Evolutionary conservation across 2,113 vertebrate genomes (phyloP), one percentile per base, ranked within the genome.

Genomic region (Aptenodytes patagonicus): DNA sequence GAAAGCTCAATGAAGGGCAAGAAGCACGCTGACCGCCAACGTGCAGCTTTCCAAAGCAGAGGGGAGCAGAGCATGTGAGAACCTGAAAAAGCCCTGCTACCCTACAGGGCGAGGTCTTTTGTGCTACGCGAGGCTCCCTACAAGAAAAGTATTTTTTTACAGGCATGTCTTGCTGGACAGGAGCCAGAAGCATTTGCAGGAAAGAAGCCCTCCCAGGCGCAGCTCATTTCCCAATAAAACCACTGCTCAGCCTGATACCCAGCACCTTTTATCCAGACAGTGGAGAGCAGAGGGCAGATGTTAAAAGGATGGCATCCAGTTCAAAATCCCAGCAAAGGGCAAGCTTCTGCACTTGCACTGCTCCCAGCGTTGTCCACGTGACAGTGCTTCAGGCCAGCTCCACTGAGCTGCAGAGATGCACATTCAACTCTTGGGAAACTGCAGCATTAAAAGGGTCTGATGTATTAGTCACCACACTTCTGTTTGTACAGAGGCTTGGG

Each of bases 1-100:
- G 12, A 88, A 89, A 84, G 47, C 32, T 57, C 44, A 34, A 11
- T 1, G 4, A 91, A 79, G 1, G 12, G 52, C 44, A 81, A 14
- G 21, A 47, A 92, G 38, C 62, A 85, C 0, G 0, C 10, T 78
- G 81, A 87, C 47, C 0, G 0, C 36, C 68, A 70, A 7, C 0
- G 0, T 25, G 26, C 44, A 58, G 22, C 21, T 78, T 60, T 72
- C 25, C 8, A 2, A 88, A 72, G 6, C 24, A 64, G 51, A 83
- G 44, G 17, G 47, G 26, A 95, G 29, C 51, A 66, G 22, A 83
- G 52, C 78, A 17, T 31, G 76, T 52, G 26, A 40, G 73, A 87
- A 92, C 57, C 58, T 84, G 65, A 77, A 73, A 84, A 62, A 42
- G 26, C 24, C 16, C 52, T 14, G 1, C 58, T 49, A 15, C 15